A percentile compares a stretch with the other conserved stretches of the same genome.
Conservation (phyloP, 2,797 vertebrate species). For the Sebastes umbrosus region DNA sequence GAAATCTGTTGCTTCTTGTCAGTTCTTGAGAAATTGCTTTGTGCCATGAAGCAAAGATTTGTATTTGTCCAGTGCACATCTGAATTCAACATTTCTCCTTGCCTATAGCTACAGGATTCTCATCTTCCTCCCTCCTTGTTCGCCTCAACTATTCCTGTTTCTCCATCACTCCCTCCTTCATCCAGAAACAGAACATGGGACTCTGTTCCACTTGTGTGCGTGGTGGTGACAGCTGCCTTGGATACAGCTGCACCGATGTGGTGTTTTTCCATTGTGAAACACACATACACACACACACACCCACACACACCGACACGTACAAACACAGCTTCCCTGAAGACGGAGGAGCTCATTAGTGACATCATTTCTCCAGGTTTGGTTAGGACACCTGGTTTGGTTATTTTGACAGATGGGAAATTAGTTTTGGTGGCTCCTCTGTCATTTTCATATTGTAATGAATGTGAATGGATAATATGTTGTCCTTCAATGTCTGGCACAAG, state of each 20-base stretch:
- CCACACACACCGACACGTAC: neutral
- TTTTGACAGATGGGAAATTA: neutral
- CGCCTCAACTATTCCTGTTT: neutral
- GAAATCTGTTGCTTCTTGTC: neutral
- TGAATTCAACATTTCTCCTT: neutral
- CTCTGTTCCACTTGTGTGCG: neutral
- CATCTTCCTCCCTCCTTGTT: neutral
- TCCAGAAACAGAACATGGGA: slow-evolving; percentile 1
- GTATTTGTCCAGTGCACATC: neutral
- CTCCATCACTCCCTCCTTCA: neutral
- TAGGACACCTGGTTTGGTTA: neutral
- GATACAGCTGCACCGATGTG: slow-evolving; percentile 18
- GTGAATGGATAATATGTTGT: neutral
- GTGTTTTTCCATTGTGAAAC: slow-evolving; percentile 30
- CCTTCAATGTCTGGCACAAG: neutral
- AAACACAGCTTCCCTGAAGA: slow-evolving; percentile 31
- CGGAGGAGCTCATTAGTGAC: slow-evolving; percentile 28
- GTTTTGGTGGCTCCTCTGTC: neutral
- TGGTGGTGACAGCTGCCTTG: slow-evolving; percentile 21
- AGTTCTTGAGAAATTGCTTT: neutral
- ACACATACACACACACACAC: neutral
- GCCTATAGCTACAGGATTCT: neutral
- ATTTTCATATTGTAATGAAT: neutral
- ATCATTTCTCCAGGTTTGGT: neutral
- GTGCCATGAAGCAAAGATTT: neutral